A percentile compares a stretch with the other conserved stretches of the same genome.
Evolutionary conservation across 2,113 vertebrate genomes (phyloP).

Genomic region (Sorex araneus): DNA sequence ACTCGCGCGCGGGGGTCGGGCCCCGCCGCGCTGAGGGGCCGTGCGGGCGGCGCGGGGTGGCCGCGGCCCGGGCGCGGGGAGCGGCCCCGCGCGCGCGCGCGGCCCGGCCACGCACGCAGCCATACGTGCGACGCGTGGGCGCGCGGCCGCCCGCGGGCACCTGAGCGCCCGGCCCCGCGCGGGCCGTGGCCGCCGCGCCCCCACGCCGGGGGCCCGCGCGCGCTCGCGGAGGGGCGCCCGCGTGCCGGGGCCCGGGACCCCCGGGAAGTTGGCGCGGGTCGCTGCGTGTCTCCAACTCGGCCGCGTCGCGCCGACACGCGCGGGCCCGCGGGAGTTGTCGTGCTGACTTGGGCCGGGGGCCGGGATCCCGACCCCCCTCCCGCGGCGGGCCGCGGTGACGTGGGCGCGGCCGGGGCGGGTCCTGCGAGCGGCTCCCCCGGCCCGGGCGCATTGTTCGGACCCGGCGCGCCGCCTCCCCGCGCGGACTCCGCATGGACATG

Average conservation of each 20-base stretch:
- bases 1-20: slow-evolving; percentile 77
- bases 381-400: slow-evolving; percentile 61
- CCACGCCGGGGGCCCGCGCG: background rate
- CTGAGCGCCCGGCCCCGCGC: slow-evolving; percentile 33
- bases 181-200: background rate
- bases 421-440: slow-evolving; percentile 44
- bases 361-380: no score
- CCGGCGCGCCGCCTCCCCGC: background rate
- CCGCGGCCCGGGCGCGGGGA: background rate
- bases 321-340: no score
- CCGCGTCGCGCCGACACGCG: background rate
- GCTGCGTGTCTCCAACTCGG: slow-evolving; percentile 71
- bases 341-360: no score
- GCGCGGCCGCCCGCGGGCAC: slow-evolving; percentile 37
- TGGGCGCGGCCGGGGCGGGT: slow-evolving; percentile 73
- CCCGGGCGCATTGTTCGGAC: slow-evolving; percentile 57
- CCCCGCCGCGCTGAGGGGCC: slow-evolving; percentile 75
- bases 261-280: slow-evolving; percentile 82
- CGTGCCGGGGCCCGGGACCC: background rate
- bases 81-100: slow-evolving; percentile 58
- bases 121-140: slow-evolving; percentile 38
- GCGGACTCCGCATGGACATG: slow-evolving; percentile 63
- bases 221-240: no score
- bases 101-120: slow-evolving; percentile 33
- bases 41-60: background rate